These are phyloP conservation scores for Chloromyia formosa DNA, from an alignment of 2,888 invertebrate genomes.

Conservation along the genomic window DNA sequence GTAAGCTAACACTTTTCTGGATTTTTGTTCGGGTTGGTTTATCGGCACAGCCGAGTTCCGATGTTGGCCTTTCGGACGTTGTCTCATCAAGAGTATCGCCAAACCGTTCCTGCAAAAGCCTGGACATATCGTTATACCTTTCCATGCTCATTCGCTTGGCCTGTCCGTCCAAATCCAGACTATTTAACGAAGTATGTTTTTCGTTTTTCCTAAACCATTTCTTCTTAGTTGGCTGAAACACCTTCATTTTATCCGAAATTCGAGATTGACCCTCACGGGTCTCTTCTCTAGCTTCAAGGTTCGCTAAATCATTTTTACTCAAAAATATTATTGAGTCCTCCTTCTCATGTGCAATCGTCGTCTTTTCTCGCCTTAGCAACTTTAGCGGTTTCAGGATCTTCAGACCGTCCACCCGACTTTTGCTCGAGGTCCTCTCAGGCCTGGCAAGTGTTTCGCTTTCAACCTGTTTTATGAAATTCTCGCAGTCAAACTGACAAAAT, in stretches of 20 bases:
- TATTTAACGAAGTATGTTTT: conserved; percentile 55
- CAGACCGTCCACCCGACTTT: conserved; percentile 65
- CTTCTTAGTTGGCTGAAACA: conserved; percentile 68
- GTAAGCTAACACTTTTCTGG: conserved; percentile 62
- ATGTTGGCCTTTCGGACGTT: conserved; percentile 43
- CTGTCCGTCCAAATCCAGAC: conserved; percentile 68
- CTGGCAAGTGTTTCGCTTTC: conserved; percentile 61
- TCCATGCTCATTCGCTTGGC: conserved; percentile 76
- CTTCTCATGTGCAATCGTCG: conserved; percentile 66
- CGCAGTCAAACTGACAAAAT: conserved; percentile 64
- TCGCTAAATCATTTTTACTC: conserved; percentile 72
- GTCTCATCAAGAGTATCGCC: conserved; percentile 60
- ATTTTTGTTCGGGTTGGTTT: conserved; percentile 54
- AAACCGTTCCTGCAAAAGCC: conserved; percentile 74
- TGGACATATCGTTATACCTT: conserved; percentile 77
- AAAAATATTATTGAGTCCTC: conserved; percentile 75
- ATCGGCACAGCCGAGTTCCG: conserved; percentile 54
- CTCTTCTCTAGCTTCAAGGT: conserved; percentile 66
- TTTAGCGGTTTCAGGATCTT: conserved; percentile 66
- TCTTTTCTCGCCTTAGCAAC: conserved; percentile 62
- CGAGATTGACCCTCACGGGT: conserved; percentile 24
- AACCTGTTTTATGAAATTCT: conserved; percentile 61
- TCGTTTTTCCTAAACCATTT: conserved; percentile 71
- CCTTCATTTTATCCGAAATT: conserved; percentile 62
- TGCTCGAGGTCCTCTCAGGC: conserved; percentile 65